A percentile compares a stretch with the other conserved stretches of the same genome.
These are phyloP conservation scores for Danionella dracula DNA, from an alignment of 2,797 vertebrate species.

Conservation along the genomic window DNA sequence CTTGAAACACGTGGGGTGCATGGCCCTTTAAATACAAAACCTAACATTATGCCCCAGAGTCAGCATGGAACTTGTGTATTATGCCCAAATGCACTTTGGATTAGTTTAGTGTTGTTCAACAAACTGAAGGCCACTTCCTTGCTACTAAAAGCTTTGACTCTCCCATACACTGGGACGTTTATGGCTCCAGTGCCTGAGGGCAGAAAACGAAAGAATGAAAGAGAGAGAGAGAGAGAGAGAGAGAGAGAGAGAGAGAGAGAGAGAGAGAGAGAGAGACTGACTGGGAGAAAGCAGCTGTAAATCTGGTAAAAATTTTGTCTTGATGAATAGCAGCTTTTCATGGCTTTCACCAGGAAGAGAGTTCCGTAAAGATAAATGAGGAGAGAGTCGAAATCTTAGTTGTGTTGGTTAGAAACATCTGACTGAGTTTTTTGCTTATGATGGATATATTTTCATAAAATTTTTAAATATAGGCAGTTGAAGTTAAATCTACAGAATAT, in stretches of 20 bases:
- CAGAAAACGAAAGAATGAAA: constrained; percentile 38
- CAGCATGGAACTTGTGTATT: neutral
- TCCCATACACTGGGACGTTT: constrained; percentile 37
- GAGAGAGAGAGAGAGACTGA: neutral
- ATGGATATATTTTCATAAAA: too few relatives aligned
- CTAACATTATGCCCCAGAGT: too few relatives aligned
- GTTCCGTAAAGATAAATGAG: constrained; percentile 7
- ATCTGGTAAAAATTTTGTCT: constrained; percentile 49
- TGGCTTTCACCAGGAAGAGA: constrained; percentile 34
- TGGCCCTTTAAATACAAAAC: neutral
- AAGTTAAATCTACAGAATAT: too few relatives aligned
- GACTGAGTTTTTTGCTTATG: neutral
- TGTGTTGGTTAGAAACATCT: neutral
- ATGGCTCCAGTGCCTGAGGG: neutral
- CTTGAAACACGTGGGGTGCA: too few relatives aligned
- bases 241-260: constrained; percentile 20
- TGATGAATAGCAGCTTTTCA: constrained; percentile 43
- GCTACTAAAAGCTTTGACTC: constrained; percentile 22
- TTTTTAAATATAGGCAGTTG: too few relatives aligned
- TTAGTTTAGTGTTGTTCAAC: constrained; percentile 15
- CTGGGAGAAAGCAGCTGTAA: constrained; percentile 50
- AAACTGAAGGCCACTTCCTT: neutral
- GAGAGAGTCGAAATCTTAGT: neutral
- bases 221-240: constrained; percentile 18
- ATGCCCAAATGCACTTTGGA: constrained; percentile 10